Conservation (phyloP, 2,888 invertebrate species). For the Griposia aprilina region DNA sequence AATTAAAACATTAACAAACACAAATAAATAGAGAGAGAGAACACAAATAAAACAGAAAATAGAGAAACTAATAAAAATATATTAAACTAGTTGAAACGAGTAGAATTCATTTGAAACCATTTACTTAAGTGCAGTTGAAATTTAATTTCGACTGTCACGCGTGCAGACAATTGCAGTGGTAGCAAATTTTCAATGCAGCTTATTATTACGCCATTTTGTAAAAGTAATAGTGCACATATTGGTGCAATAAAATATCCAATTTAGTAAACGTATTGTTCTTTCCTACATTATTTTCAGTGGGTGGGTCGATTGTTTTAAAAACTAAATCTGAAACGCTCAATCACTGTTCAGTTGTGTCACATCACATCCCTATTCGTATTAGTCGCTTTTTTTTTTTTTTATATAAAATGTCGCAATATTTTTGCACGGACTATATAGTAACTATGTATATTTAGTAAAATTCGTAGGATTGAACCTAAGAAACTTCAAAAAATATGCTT, state of each 20-base stretch:
- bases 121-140: slow-evolving; percentile 47
- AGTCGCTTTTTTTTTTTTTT: neutral
- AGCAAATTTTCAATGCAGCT: slow-evolving; percentile 42
- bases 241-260: neutral
- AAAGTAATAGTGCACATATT: slow-evolving; percentile 7
- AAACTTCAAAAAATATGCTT: neutral
- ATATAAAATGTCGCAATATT: neutral
- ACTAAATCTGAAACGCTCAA: neutral
- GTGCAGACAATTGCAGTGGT: slow-evolving; percentile 48
- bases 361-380: neutral
- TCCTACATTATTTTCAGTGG: neutral
- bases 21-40: too few relatives aligned
- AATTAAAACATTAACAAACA: neutral
- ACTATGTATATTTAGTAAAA: neutral
- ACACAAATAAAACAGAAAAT: slow-evolving; percentile 9
- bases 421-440: neutral
- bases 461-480: neutral
- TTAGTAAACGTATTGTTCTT: slow-evolving; percentile 4
- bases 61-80: slow-evolving; percentile 13
- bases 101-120: slow-evolving; percentile 47
- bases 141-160: slow-evolving; percentile 49
- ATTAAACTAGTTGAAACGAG: slow-evolving; percentile 17
- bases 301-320: neutral
- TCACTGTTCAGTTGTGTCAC: neutral
- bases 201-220: slow-evolving; percentile 27